Evolutionary conservation across 2,888 invertebrate species (phyloP), one percentile per base, ranked within the genome.

Genomic region (Conops quadrifasciatus): DNA sequence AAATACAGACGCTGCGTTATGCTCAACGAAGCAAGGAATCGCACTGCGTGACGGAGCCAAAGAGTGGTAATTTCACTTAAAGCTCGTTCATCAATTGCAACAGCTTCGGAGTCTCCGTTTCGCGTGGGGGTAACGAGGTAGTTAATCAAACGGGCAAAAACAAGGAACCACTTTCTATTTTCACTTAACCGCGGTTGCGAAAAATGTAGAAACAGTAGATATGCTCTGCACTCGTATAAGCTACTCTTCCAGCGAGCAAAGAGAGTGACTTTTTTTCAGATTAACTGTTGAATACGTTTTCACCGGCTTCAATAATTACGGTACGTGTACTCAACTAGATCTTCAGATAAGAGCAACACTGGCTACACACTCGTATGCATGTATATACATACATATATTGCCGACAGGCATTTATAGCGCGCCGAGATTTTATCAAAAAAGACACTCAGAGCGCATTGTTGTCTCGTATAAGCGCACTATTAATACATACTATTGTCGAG

Each of bases 151-250:
- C 71, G 51, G 65, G 49, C 71, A 62, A 72, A 75, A 72, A 64
- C 73, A 82, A 70, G 81, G 77, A 83, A 83, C 81, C 84, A 84
- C 84, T 84, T 84, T 84, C 84, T 84, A 83, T 84, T 84, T 84
- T 84, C 81, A 80, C 53, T 53, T 21, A 53, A n/a, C 19, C 36
- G 36, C 9, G 36, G 9, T 36, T 36, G 36, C 36, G 36, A 68
- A 66, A 30, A 70, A 60, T 24, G 30, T 9, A 69, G 43, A 5
- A 65, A 21, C 68, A 43, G 51, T 36, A 36, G 36, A 36, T 36
- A 36, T 36, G 36, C 36, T 36, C 70, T 62, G 43, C 72, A 58
- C 67, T 63, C 36, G 53, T 45, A 7, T 58, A 36, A 28, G 58
- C 45, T 21, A 65, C 47, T 45, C 45, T 51, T 26, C 65, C 36